Evolutionary conservation across 1,140 invertebrate genomes (phyloP).

Genomic region (Maniola jurtina): DNA sequence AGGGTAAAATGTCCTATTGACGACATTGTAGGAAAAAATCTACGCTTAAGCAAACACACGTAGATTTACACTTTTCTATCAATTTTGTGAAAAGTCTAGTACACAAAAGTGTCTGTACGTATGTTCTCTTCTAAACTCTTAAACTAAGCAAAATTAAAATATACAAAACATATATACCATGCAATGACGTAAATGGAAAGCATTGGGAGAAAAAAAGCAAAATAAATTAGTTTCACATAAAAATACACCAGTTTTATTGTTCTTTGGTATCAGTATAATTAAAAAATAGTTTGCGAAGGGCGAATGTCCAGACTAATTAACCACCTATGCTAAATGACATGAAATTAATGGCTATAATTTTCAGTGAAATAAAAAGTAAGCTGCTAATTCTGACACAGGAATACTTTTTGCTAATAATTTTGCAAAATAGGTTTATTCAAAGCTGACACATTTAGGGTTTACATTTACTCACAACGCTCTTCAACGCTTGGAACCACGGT

Average conservation of each 20-base stretch:
- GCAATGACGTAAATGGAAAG: conserved; percentile 5
- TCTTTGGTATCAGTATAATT: no score
- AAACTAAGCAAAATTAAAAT: background rate
- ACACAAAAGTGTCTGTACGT: background rate
- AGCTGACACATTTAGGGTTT: conserved; percentile 7
- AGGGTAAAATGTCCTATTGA: no score
- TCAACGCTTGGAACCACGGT: conserved; percentile 68
- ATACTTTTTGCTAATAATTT: background rate
- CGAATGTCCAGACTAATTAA: no score
- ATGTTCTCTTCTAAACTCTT: background rate
- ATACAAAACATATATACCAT: background rate
- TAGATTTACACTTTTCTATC: no score
- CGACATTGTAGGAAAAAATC: no score
- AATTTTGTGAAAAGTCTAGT: no score
- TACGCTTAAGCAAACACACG: no score
- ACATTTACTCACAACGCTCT: conserved; percentile 64
- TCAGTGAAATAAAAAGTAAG: background rate
- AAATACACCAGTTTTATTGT: background rate
- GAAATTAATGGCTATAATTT: no score
- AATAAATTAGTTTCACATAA: background rate
- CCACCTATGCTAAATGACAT: no score
- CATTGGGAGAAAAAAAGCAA: conserved; percentile 1
- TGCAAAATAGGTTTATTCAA: background rate
- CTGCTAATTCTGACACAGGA: background rate
- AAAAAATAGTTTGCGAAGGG: no score